Evolutionary conservation across 2,888 invertebrate species (phyloP), one percentile per base, ranked within the genome.

Genomic region (Linnaemya vulpina): DNA sequence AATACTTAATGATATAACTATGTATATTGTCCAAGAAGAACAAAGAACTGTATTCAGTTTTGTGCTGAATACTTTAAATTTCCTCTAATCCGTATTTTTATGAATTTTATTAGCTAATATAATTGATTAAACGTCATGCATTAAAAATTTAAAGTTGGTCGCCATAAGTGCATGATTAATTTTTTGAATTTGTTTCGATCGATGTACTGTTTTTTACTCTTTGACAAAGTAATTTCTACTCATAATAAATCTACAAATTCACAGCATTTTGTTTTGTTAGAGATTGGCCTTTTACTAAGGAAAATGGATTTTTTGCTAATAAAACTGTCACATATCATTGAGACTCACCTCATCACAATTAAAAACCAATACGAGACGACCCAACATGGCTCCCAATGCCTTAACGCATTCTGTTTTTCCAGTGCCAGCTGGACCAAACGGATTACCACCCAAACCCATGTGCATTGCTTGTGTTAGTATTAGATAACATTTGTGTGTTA

Each of bases 341-440:
- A 25, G 51, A 49, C 87, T 91, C 90, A 95, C 95, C 94, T 99
- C 99, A 93, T 99, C 99, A 92, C 99, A 99, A 92, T 98, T 98
- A 92, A 98, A 98, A 9, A 98, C 97, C 65, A 98, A 93, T n/a
- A 98, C 98, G 89, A 98, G 96, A 74, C 99, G 94, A 0, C 99
- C 99, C 87, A 99, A 94, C 87, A 98, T 94, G 5, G 95, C 94
- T 0, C 98, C 98, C 8, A 99, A 93, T 0, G 98, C 98, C 93
- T 99, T 99, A 0, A 99, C 98, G 25, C 98, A 98, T 92, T 99
- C 99, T 0, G 99, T 99, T 93, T 99, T 99, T 0, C 99, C 99
- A 0, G 99, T 99, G 76, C 99, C 99, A 22, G 99, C 99, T 1
- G 99, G 99, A 0, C 99, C 99, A 89, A 99, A 99, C 0, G 99